These are phyloP conservation scores for Melanotaenia trifasciata DNA, from an alignment of 2,797 vertebrate genomes.

Conservation along the genomic window DNA sequence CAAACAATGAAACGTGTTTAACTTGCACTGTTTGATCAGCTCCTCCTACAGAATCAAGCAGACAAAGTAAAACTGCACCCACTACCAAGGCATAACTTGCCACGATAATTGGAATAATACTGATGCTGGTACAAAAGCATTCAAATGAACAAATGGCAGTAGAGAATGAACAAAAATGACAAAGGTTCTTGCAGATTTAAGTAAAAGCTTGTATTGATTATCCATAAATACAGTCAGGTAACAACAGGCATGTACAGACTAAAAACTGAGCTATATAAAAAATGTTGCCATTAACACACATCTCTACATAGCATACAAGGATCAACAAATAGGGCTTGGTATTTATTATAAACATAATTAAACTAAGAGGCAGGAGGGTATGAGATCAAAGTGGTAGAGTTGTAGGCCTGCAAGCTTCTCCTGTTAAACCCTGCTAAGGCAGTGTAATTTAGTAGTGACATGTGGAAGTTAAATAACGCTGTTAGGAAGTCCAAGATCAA, in stretches of 20 bases:
- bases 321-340: slow-evolving; percentile 13
- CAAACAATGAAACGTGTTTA: slow-evolving; percentile 35
- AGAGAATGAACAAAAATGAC: slow-evolving; percentile 22
- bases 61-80: slow-evolving; percentile 43
- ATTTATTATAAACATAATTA: slow-evolving; percentile 28
- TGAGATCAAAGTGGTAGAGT: slow-evolving; percentile 53
- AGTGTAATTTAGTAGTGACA: slow-evolving; percentile 52
- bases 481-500: slow-evolving; percentile 66
- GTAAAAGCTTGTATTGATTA: slow-evolving; percentile 46
- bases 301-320: slow-evolving; percentile 5
- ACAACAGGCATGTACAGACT: slow-evolving; percentile 24
- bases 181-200: slow-evolving; percentile 33
- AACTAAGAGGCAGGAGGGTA: slow-evolving; percentile 16
- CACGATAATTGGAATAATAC: slow-evolving; percentile 6
- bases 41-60: slow-evolving; percentile 19
- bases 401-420: slow-evolving; percentile 16
- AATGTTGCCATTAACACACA: not conserved
- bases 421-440: slow-evolving; percentile 34
- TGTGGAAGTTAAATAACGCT: slow-evolving; percentile 50
- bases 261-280: not conserved
- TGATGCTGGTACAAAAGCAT: slow-evolving; percentile 31
- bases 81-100: slow-evolving; percentile 19
- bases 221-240: slow-evolving; percentile 28
- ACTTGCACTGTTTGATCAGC: slow-evolving; percentile 29
- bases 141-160: slow-evolving; percentile 27